Percentiles rank a stretch among this genome's conserved stretches.
These are phyloP conservation scores for Amazona vittata DNA, from an alignment of 2,113 vertebrate genomes.

Conservation along the genomic window DNA sequence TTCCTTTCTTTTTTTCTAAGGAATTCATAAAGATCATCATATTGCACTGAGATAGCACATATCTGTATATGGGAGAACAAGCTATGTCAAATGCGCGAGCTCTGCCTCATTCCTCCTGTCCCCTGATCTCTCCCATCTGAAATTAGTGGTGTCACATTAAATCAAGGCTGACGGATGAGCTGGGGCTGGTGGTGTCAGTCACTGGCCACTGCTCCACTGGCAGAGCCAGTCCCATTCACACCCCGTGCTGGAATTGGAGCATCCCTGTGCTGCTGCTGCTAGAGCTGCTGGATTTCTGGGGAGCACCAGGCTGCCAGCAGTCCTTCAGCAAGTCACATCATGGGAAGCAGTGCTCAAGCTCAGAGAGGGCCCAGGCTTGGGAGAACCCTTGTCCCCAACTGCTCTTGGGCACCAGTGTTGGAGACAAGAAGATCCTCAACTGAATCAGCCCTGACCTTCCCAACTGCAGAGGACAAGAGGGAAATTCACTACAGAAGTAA, in stretches of 20 bases:
- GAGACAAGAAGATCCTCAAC: not conserved
- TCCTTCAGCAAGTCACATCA: rapidly evolving
- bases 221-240: not conserved
- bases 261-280: not conserved
- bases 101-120: not conserved
- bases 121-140: not conserved
- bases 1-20: not conserved
- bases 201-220: not conserved
- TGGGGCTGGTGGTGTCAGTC: not conserved
- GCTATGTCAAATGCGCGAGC: not conserved
- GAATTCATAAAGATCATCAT: not conserved
- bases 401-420: not conserved
- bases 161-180: not conserved
- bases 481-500: not conserved
- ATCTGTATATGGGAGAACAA: not conserved
- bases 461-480: not conserved
- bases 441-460: not conserved
- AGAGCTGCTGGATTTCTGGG: rapidly evolving
- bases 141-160: not conserved
- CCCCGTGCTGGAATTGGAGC: not conserved
- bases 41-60: not conserved
- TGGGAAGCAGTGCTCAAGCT: not conserved
- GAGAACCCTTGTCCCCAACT: not conserved
- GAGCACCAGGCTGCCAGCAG: not conserved
- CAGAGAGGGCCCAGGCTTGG: not conserved